Evolutionary conservation across 2,797 vertebrate genomes (phyloP), one percentile per base, ranked within the genome.

Genomic region (Paramormyrops hopkinsi): DNA sequence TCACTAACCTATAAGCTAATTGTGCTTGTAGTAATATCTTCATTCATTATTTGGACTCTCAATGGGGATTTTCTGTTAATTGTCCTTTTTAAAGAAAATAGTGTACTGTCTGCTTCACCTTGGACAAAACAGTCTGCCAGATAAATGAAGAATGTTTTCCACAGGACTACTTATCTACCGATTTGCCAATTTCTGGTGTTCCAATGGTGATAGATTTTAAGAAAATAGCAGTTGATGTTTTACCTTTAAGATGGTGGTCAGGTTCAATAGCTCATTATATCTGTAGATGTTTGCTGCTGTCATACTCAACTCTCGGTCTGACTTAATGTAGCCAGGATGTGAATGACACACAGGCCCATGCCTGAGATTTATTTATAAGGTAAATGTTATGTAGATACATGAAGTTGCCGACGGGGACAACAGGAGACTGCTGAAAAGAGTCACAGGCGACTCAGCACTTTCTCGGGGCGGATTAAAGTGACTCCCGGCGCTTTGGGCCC

Each of bases 371-470:
- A 83, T 83, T n/a, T 48, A 83, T 48, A 48, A 46, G 46, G 46
- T 33, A 50, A 53, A 50, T 29, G 25, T n/a, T 33, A 25, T 29
- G 53, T 9, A 44, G 25, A n/a, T 33, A 44, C 87, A 41, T 54
- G 6, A n/a, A 9, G 2, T 33, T 53, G 48, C 25, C 25, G 1
- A 29, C 4, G 1, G 84, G 11, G 84, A 9, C 84, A 41, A 53
- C 84, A 84, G 88, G 48, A 73, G 88, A 33, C 46, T 46, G 33
- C 82, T 90, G 87, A 88, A 89, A 25, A 54, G n/a, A 48, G 46
- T 19, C 48, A 19, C 41, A 76, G 56, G 12, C 48, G 5, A 88
- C 87, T 89, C 73, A 88, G 85, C 46, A 14, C 73, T 89, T 86
- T 88, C 44, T 17, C 5, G 25, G 82, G 41, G 37, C 11, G 22